Conservation (phyloP, 2,113 vertebrate genomes). For the Brachirus orientalis region DNA sequence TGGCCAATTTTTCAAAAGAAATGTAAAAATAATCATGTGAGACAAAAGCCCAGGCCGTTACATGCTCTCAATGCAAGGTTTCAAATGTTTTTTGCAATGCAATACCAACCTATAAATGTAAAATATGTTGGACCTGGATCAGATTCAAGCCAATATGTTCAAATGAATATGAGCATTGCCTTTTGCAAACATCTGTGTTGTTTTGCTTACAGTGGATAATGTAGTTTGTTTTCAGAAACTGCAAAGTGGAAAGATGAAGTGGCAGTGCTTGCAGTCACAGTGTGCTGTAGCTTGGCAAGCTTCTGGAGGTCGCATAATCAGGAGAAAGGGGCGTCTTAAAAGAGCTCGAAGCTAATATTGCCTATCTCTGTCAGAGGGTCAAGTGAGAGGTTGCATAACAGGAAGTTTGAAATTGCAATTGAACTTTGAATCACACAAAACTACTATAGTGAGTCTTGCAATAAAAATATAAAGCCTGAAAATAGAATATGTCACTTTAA, state of each 20-base stretch:
- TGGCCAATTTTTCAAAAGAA: too few species aligned
- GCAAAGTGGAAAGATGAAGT: background rate
- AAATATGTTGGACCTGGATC: too few species aligned
- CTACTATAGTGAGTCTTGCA: background rate
- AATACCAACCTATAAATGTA: too few species aligned
- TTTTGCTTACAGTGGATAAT: background rate
- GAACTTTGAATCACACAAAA: background rate
- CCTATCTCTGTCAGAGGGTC: background rate
- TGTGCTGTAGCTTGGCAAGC: background rate
- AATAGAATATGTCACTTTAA: too few species aligned
- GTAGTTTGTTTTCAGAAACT: background rate
- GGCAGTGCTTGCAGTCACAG: background rate
- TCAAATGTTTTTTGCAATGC: too few species aligned
- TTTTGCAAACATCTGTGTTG: background rate
- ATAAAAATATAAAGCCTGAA: background rate
- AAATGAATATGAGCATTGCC: background rate
- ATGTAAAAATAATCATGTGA: too few species aligned
- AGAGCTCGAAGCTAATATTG: background rate
- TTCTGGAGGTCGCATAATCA: background rate
- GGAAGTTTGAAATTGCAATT: background rate
- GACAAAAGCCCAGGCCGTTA: too few species aligned
- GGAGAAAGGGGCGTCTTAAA: background rate
- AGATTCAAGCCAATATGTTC: too few species aligned
- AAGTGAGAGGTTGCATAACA: background rate
- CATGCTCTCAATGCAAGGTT: too few species aligned